Percentiles rank a stretch among this genome's conserved stretches.
Conservation (phyloP, 2,113 vertebrate species). For the Scytalopus superciliaris region DNA sequence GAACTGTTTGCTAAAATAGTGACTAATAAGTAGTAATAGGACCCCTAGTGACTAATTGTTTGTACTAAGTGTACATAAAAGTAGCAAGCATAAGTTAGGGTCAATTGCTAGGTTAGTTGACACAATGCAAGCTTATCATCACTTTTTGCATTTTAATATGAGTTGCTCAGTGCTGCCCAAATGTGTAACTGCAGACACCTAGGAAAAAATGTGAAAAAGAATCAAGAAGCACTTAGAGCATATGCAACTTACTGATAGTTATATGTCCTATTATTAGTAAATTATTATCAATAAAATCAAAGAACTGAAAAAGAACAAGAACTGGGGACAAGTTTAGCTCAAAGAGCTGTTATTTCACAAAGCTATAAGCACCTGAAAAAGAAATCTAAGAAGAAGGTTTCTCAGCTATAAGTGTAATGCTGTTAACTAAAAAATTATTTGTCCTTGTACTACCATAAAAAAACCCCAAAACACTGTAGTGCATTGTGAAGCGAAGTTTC, state of each 20-base stretch:
- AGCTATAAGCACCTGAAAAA: neutral
- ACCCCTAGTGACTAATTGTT: neutral
- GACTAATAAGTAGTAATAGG: neutral
- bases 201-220: neutral
- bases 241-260: neutral
- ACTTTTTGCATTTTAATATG: neutral
- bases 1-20: neutral
- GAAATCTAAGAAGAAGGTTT: neutral
- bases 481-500: neutral
- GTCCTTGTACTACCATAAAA: neutral
- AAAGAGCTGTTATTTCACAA: neutral
- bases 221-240: neutral
- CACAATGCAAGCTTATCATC: neutral
- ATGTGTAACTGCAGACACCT: neutral
- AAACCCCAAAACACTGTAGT: fast-evolving
- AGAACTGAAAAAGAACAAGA: neutral
- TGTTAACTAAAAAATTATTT: neutral
- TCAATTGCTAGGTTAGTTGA: neutral
- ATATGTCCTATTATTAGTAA: neutral
- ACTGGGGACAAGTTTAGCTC: neutral
- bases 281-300: neutral
- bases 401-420: neutral
- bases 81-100: neutral
- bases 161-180: neutral
- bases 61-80: neutral